phyloP scores from a whole-genome alignment of 2,797 vertebrate species.

The Tadarida brasiliensis region DNA sequence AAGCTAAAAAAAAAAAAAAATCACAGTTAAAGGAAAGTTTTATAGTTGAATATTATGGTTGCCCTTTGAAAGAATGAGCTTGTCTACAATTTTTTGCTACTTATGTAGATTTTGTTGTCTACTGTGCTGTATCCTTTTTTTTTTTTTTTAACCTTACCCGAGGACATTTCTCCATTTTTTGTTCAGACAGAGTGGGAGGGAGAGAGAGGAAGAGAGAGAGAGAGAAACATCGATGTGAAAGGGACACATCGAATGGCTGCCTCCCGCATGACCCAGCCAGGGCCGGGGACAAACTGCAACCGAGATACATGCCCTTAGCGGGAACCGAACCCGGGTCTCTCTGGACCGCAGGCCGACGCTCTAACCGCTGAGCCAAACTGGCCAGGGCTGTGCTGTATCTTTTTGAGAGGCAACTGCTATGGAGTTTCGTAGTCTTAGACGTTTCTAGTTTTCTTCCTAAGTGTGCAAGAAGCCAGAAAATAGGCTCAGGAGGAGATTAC shows the following conservation, averaged over 20 bases:
- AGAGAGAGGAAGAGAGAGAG: too few relatives aligned
- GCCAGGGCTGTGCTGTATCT: not conserved
- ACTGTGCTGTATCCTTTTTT: not conserved
- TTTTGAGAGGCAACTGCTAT: not conserved
- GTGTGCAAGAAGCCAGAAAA: constrained; percentile 8
- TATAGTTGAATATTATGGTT: not conserved
- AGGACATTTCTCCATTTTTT: too few relatives aligned
- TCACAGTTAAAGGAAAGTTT: not conserved
- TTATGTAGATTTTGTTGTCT: not conserved
- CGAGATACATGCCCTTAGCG: too few relatives aligned
- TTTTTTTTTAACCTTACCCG: too few relatives aligned
- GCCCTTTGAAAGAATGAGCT: not conserved
- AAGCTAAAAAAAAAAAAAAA: constrained; percentile 39
- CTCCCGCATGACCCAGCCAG: too few relatives aligned
- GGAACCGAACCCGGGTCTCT: too few relatives aligned
- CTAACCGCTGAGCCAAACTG: too few relatives aligned
- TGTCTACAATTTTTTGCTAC: not conserved
- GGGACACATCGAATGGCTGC: too few relatives aligned
- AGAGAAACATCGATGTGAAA: too few relatives aligned
- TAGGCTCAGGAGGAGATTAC: not conserved
- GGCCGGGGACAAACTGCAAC: too few relatives aligned
- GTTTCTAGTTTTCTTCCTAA: not conserved
- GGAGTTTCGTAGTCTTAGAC: constrained; percentile 36
- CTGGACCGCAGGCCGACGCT: too few relatives aligned
- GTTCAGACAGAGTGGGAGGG: too few relatives aligned